Base-by-base conservation (phyloP, 2,797 vertebrate species). In the Sebastes minor region DNA sequence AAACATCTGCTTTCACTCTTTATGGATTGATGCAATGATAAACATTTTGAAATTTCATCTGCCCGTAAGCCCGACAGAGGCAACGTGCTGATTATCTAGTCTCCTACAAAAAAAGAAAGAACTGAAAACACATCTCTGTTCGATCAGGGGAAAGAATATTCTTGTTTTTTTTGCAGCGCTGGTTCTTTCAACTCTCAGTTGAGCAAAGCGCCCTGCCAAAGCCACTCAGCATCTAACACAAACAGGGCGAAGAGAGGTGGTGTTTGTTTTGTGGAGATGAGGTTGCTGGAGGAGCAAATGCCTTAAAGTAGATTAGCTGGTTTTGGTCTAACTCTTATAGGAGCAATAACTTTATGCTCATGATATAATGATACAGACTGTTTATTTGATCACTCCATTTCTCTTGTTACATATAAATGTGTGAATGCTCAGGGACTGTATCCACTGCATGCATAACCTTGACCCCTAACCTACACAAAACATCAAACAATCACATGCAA, bases 171-270 rank as follows among this genome's bases (percentile, higher is more conserved):
- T 69, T 52, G 18, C 27, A 60, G 23, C 5, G 2, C 18, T 59
- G 20, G 23, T 77, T 1, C 16, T 79, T 70, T 74, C 7, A 46
- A n/a, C 63, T 42, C 63, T 74, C 52, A 7, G 57, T 25, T 55
- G 30, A 71, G 60, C 25, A 65, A 62, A 62, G 49, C 12, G 6
- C 18, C 27, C 66, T 78, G 71, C 38, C 65, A 71, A 60, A 84
- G 66, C 57, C 25, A 38, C 46, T 78, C 57, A 63, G 32, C 68
- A 68, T 70, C 74, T 12, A 49, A 76, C 23, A 30, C 81, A 74
- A 76, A 78, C 68, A 71, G 52, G 63, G 59, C n/a, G 14, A 78
- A 67, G 63, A 73, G 61, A 65, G 18, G 57, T 63, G 32, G 49
- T 74, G 56, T 78, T 74, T 74, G 59, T 27, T 75, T 22, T 30